phyloP scores from a whole-genome alignment of 92 coral and sea anemone species.

The Epizoanthus fatuus region DNA sequence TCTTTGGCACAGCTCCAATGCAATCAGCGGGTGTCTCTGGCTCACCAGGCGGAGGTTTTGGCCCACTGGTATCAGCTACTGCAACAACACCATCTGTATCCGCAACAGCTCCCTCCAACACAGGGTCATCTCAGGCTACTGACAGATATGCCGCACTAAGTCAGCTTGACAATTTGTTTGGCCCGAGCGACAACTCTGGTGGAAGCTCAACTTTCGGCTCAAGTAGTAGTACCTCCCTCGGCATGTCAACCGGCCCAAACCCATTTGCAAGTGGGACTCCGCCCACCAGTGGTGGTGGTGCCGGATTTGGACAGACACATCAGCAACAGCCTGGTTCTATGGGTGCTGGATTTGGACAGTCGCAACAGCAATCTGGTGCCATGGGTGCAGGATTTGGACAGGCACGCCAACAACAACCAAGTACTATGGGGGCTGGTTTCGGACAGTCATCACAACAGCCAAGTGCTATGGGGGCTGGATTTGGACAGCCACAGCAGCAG shows the following conservation, averaged over 20 bases:
- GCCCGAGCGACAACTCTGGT: constrained; percentile 59
- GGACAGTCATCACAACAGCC: constrained; percentile 27
- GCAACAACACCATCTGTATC: constrained; percentile 49
- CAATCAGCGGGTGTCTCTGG: constrained; percentile 70
- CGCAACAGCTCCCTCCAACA: constrained; percentile 52
- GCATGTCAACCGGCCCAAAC: constrained; percentile 98
- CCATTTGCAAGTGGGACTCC: constrained; percentile 85
- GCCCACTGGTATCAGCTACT: constrained; percentile 96
- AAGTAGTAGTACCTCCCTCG: constrained; percentile 74
- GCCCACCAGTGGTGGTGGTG: constrained; percentile 26
- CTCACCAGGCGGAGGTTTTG: constrained; percentile 80
- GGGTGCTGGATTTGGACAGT: no score
- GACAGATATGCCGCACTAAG: constrained; percentile 98
- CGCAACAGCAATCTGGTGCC: no score
- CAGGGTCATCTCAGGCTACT: constrained; percentile 30
- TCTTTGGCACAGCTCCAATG: constrained; percentile 55
- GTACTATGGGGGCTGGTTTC: not conserved
- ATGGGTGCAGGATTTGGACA: constrained; percentile 12
- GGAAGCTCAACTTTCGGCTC: constrained; percentile 85
- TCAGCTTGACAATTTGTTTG: constrained; percentile 89
- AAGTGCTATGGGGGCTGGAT: constrained; percentile 8
- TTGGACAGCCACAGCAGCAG: constrained; percentile 63
- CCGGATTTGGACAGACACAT: constrained; percentile 13
- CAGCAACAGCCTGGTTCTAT: not conserved
- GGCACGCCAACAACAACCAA: constrained; percentile 11